phyloP scores from a whole-genome alignment of 2,888 invertebrate species.

The Tetropium fuscum region DNA sequence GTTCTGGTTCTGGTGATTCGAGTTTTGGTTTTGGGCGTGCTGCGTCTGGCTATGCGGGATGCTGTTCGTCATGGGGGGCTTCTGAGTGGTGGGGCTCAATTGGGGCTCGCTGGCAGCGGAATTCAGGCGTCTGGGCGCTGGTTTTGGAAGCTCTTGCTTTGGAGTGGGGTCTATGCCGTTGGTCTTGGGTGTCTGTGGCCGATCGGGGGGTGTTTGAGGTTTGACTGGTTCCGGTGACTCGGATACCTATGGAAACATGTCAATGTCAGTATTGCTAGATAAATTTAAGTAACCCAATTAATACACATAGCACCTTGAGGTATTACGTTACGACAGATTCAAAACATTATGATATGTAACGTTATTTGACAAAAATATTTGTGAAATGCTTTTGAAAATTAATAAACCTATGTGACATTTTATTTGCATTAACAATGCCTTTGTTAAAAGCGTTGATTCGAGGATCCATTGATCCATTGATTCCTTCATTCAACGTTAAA shows the following conservation, averaged over 20 bases:
- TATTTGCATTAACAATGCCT: too few species aligned
- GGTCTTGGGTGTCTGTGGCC: slow-evolving; percentile 56
- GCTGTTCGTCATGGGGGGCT: slow-evolving; percentile 21
- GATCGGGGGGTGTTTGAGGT: slow-evolving; percentile 44
- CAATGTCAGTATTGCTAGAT: too few species aligned
- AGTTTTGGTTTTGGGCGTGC: background rate
- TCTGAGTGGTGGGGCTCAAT: slow-evolving; percentile 15
- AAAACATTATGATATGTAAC: too few species aligned
- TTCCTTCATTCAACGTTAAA: too few species aligned
- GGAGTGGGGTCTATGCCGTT: slow-evolving; percentile 54
- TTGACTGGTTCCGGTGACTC: slow-evolving; percentile 50
- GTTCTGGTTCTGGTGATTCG: slow-evolving; percentile 46
- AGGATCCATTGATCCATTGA: too few species aligned
- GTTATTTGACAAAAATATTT: too few species aligned
- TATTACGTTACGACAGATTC: too few species aligned
- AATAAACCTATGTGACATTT: too few species aligned
- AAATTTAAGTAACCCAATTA: too few species aligned
- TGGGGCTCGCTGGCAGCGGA: slow-evolving; percentile 39
- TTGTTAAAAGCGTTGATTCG: too few species aligned
- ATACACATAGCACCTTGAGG: too few species aligned
- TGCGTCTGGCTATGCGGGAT: slow-evolving; percentile 18
- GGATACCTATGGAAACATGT: slow-evolving; percentile 31
- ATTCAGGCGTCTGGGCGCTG: slow-evolving; percentile 57
- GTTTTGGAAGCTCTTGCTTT: slow-evolving; percentile 60
- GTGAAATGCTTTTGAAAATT: too few species aligned